A percentile compares a stretch with the other conserved stretches of the same genome.
These are phyloP conservation scores for Gasterosteus aculeatus DNA, from an alignment of 2,113 vertebrate genomes.

Conservation along the genomic window DNA sequence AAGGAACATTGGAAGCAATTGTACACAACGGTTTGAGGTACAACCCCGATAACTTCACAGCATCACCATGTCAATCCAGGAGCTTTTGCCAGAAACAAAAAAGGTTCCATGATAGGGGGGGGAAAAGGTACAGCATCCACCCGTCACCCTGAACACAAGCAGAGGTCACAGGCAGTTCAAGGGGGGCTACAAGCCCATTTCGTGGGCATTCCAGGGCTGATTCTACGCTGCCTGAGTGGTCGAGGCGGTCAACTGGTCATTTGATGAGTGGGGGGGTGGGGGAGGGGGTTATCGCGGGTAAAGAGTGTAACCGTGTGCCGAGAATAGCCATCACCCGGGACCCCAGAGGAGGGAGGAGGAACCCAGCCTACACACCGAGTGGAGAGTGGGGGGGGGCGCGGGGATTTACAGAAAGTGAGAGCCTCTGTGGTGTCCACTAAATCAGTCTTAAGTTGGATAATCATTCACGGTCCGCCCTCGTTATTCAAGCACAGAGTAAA, in stretches of 20 bases:
- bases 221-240: constrained; percentile 45
- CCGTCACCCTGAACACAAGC: constrained; percentile 39
- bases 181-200: constrained; percentile 49
- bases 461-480: neutral
- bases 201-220: constrained; percentile 68
- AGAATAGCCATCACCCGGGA: constrained; percentile 65
- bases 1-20: neutral
- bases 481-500: neutral
- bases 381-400: neutral
- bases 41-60: neutral
- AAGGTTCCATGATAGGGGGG: neutral
- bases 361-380: constrained; percentile 33
- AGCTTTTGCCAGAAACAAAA: no score
- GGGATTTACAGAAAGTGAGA: constrained; percentile 31
- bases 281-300: neutral
- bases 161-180: constrained; percentile 64
- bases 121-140: constrained; percentile 44
- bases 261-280: neutral
- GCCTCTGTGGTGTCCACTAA: constrained; percentile 8
- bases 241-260: constrained; percentile 54
- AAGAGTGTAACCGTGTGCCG: constrained; percentile 15
- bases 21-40: neutral
- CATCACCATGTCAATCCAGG: no score
- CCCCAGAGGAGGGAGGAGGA: constrained; percentile 5
- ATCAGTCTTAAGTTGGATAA: no score